Conservation (phyloP, 1,140 invertebrate genomes). For the Metaphire vulgaris region DNA sequence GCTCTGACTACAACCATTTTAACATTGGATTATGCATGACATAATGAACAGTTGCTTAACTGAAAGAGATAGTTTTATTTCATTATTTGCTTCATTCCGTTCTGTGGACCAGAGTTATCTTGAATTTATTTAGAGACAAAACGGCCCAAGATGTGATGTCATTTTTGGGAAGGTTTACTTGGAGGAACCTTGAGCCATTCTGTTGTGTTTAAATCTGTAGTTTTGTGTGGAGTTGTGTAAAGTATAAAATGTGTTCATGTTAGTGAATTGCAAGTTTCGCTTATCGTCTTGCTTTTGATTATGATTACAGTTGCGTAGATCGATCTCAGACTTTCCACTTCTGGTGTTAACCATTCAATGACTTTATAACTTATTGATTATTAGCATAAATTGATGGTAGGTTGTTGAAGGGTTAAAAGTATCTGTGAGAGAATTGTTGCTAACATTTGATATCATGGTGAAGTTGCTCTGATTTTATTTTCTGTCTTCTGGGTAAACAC, state of each 20-base stretch:
- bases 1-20: too few species aligned
- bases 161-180: not conserved
- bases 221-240: not conserved
- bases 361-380: too few species aligned
- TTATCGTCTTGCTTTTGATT: not conserved
- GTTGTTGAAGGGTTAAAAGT: too few species aligned
- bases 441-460: too few species aligned
- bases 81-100: not conserved
- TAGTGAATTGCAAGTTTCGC: not conserved
- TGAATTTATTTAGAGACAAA: not conserved
- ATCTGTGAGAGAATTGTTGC: too few species aligned
- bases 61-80: not conserved
- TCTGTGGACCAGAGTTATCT: not conserved
- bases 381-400: too few species aligned
- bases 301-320: not conserved
- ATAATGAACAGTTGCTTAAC: not conserved
- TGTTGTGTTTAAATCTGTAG: not conserved
- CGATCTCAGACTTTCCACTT: not conserved
- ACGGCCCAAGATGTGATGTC: not conserved
- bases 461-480: too few species aligned
- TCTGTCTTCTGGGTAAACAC: too few species aligned
- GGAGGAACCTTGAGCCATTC: not conserved
- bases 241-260: conserved; percentile 1
- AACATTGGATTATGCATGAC: not conserved
- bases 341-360: too few species aligned